Evolutionary conservation across 2,797 vertebrate species (phyloP), one percentile per base, ranked within the genome.

Genomic region (Sibirionetta formosa): DNA sequence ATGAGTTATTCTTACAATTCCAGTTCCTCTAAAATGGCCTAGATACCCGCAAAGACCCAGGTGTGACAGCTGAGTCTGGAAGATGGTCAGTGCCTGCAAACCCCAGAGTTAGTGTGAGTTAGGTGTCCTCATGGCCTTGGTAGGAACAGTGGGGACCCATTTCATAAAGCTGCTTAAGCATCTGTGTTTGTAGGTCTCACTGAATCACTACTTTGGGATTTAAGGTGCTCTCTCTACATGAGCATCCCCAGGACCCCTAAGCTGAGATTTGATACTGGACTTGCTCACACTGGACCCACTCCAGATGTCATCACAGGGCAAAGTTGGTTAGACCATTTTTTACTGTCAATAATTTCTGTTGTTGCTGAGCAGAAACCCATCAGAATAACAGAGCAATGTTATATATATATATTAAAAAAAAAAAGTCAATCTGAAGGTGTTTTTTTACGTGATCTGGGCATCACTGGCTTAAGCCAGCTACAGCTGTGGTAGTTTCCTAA

Each of bases 271-370:
- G 64, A 24, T 63, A 22, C 38, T 50, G 29, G 20, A 22, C 24
- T 66, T 0, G 0, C 11, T 48, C 31, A 31, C 35, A 27, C 11
- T 56, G 26, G 9, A 27, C 3, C 18, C 56, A 20, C 14, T 8
- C n/a, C 19, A 63, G 44, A 46, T 77, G 22, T 15, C 26, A 26
- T 17, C 53, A 72, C 2, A 36, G 35, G 36, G 77, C 57, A 14
- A 77, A 50, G 27, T 42, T 77, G 73, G 81, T 53, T 1, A 64
- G 15, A 42, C n/a, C 8, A 2, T n/a, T 71, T 83, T 44, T 57
- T 38, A 29, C 57, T 60, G 51, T 11, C 66, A 26, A 31, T 42
- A 2, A 19, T 84, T 90, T 56, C 29, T 77, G 5, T 5, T 1
- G 8, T 33, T 64, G 17, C 54, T 82, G 69, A 46, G 56, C 46